A percentile compares a stretch with the other conserved stretches of the same genome.
These are phyloP conservation scores for Corvus cornix DNA, from an alignment of 2,113 vertebrate genomes.

Conservation along the genomic window DNA sequence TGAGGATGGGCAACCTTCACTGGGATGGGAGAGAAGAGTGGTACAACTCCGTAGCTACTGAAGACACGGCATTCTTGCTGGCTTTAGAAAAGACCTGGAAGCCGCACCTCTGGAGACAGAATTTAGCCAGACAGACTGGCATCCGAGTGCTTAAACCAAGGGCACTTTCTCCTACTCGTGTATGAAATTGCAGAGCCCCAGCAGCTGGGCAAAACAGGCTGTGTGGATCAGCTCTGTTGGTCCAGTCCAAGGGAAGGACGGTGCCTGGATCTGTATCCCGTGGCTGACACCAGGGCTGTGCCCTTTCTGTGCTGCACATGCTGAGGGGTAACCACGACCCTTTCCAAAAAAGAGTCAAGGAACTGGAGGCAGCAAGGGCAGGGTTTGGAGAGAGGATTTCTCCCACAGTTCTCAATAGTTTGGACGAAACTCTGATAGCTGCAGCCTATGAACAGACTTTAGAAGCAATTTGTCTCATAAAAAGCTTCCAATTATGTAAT, in stretches of 20 bases:
- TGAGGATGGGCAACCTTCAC: neutral
- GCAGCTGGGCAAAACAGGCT: neutral
- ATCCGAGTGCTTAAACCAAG: neutral
- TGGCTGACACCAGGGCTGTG: neutral
- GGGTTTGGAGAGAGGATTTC: neutral
- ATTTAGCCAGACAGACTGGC: neutral
- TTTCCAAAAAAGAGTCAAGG: neutral
- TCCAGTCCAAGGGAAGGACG: neutral
- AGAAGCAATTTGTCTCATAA: neutral
- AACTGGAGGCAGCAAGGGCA: neutral
- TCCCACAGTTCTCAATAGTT: neutral
- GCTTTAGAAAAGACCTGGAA: neutral
- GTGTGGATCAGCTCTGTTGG: neutral
- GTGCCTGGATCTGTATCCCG: neutral
- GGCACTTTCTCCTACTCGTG: neutral
- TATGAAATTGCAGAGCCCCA: neutral
- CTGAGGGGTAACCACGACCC: neutral
- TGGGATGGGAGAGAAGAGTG: neutral
- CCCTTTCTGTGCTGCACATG: neutral
- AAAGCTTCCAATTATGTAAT: neutral
- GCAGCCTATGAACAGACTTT: neutral
- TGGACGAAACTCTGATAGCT: neutral
- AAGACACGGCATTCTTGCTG: neutral
- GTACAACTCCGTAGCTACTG: neutral
- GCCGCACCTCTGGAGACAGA: neutral